A percentile compares a stretch with the other conserved stretches of the same genome.
phyloP scores from a whole-genome alignment of 1,140 invertebrate species.

The Ostrea denselamellosa region DNA sequence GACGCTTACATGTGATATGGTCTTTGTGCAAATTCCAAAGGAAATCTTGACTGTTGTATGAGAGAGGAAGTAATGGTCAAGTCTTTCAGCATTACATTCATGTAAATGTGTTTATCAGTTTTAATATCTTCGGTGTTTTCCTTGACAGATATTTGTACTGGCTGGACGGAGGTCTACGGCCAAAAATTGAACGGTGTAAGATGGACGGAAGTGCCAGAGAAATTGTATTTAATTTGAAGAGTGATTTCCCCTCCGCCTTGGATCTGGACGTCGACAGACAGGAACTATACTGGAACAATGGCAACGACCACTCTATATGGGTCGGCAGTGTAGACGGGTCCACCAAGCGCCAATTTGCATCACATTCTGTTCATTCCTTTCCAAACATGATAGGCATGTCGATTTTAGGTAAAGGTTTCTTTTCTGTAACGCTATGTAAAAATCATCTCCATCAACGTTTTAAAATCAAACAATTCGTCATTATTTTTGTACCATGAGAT shows the following conservation, averaged over 20 bases:
- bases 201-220: conserved; percentile 17
- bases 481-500: no score
- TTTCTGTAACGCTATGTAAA: not conserved
- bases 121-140: not conserved
- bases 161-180: not conserved
- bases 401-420: not conserved
- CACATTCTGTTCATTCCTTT: not conserved
- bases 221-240: not conserved
- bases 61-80: no score
- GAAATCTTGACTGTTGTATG: no score
- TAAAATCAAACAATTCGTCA: not conserved
- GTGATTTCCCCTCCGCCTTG: not conserved
- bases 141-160: not conserved
- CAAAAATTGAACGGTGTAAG: conserved; percentile 19
- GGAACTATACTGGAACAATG: conserved; percentile 10
- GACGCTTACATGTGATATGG: no score
- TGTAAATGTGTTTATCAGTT: no score
- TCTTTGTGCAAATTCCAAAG: no score
- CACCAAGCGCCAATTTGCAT: not conserved
- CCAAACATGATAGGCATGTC: not conserved
- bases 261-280: conserved; percentile 15
- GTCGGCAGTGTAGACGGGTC: conserved; percentile 10
- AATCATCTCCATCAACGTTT: not conserved
- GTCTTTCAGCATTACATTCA: no score
- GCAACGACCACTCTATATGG: conserved; percentile 11